A percentile compares a stretch with the other conserved stretches of the same genome.
phyloP scores from a whole-genome alignment of 1,140 invertebrate genomes.

The Rhagoletis zephyria region DNA sequence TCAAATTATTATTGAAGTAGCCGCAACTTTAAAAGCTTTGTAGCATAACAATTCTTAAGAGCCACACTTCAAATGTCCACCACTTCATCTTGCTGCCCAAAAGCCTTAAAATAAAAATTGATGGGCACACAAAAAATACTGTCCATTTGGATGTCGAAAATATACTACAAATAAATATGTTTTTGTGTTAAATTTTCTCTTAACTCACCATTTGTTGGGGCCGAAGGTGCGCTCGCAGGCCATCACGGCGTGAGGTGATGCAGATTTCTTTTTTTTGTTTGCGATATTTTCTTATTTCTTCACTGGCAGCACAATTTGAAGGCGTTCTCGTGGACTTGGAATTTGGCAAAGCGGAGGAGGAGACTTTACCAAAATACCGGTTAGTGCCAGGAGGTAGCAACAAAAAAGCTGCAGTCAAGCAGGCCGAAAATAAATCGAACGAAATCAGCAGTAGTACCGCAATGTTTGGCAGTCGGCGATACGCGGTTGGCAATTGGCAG shows the following conservation, averaged over 20 bases:
- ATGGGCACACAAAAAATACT: neutral
- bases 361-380: slow-evolving; percentile 21
- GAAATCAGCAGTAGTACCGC: neutral
- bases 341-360: slow-evolving; percentile 38
- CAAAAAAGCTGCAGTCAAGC: neutral
- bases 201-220: slow-evolving; percentile 26
- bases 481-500: neutral
- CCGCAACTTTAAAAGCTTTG: too few relatives aligned
- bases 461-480: neutral
- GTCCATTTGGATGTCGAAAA: neutral
- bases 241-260: slow-evolving; percentile 19
- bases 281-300: neutral
- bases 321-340: neutral
- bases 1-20: too few relatives aligned
- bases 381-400: neutral
- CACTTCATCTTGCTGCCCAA: neutral
- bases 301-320: neutral
- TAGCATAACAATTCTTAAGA: neutral
- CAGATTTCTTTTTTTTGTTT: neutral
- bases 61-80: slow-evolving; percentile 7
- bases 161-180: neutral
- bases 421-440: neutral
- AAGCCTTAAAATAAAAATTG: neutral
- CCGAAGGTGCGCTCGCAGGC: neutral
- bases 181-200: neutral